A percentile compares a stretch with the other conserved stretches of the same genome.
Conservation (phyloP, 2,113 vertebrate species). For the Diadophis punctatus region DNA sequence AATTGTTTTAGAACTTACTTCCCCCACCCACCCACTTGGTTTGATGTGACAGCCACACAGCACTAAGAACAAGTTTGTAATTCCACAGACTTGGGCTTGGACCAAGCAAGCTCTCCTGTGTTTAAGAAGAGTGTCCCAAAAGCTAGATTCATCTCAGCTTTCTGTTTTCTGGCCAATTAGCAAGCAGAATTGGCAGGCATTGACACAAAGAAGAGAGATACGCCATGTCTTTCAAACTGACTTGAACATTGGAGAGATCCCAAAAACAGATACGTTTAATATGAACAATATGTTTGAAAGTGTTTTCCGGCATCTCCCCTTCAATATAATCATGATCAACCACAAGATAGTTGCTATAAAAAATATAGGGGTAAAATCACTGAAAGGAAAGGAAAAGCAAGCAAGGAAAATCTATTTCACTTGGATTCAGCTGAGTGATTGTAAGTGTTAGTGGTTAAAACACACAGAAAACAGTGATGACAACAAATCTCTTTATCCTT, state of each 20-base stretch:
- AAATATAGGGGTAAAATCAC: background rate
- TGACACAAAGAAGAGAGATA: background rate
- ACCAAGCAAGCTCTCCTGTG: background rate
- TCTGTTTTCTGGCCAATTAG: background rate
- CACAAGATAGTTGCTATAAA: background rate
- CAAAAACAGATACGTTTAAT: constrained; percentile 27
- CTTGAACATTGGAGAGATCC: background rate
- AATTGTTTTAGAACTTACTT: background rate
- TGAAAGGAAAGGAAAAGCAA: background rate
- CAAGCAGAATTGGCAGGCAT: background rate
- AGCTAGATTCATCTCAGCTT: background rate
- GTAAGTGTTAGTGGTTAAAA: background rate
- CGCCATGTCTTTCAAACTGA: constrained; percentile 9
- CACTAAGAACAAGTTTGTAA: background rate
- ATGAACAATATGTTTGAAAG: constrained; percentile 10
- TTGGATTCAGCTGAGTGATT: background rate
- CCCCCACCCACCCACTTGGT: background rate
- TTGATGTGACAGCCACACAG: constrained; percentile 21
- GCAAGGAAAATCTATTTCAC: background rate
- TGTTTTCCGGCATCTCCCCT: background rate
- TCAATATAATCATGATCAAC: constrained; percentile 20
- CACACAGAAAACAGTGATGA: background rate
- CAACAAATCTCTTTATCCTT: background rate
- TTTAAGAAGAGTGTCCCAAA: constrained; percentile 12
- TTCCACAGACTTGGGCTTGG: background rate